Conservation (phyloP, 2,888 invertebrate genomes). For the Nomada goodeniana region DNA sequence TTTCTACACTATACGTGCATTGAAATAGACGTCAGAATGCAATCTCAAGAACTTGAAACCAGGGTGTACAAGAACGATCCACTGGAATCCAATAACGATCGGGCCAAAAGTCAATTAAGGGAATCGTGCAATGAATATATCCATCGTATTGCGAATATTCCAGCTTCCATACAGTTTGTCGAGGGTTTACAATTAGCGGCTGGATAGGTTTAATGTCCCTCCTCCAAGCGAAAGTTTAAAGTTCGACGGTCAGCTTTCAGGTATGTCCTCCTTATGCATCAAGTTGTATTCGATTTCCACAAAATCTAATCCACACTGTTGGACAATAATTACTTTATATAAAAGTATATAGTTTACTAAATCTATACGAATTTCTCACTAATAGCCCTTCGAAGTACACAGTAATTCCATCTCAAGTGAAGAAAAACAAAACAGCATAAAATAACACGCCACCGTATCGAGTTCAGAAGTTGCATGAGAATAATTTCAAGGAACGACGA, state of each 20-base stretch:
- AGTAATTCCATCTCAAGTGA: too few species aligned
- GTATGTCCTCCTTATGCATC: constrained; percentile 34
- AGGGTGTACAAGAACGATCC: not conserved
- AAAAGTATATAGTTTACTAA: too few species aligned
- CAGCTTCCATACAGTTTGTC: constrained; percentile 9
- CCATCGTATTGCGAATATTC: constrained; percentile 34
- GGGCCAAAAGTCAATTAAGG: constrained; percentile 40
- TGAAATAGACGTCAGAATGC: not conserved
- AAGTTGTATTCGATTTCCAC: constrained; percentile 34
- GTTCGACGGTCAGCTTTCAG: constrained; percentile 21
- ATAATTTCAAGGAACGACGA: constrained; percentile 11
- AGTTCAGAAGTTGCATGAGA: not conserved
- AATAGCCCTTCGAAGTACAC: too few species aligned
- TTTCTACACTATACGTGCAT: too few species aligned
- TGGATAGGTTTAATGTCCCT: constrained; percentile 27
- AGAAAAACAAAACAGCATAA: not conserved
- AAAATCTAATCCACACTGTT: not conserved
- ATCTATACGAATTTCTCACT: too few species aligned
- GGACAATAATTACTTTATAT: too few species aligned
- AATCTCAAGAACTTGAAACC: constrained; percentile 18
- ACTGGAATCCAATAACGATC: constrained; percentile 12
- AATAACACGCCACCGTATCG: not conserved
- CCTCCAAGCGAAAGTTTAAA: constrained; percentile 34
- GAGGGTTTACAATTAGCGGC: constrained; percentile 36
- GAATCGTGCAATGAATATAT: constrained; percentile 47